These are phyloP conservation scores for Camponotus vicinus DNA, from an alignment of 1,140 invertebrate species.

Conservation along the genomic window DNA sequence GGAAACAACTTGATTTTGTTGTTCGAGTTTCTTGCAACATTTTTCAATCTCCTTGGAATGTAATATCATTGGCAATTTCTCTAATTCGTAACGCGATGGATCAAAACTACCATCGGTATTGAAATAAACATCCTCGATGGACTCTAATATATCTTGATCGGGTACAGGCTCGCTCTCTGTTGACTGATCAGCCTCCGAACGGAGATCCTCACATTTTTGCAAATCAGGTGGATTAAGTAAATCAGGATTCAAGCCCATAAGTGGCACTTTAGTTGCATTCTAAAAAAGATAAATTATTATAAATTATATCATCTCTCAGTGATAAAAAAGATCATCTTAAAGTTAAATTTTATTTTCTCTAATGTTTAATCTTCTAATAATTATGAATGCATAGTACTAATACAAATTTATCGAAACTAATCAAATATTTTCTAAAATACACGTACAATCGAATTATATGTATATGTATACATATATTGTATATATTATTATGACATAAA, in stretches of 20 bases:
- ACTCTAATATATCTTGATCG: conserved; percentile 92
- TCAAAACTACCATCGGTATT: conserved; percentile 88
- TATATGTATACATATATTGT: neutral
- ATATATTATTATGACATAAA: neutral
- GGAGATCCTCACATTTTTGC: conserved; percentile 73
- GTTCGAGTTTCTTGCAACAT: conserved; percentile 89
- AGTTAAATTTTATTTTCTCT: neutral
- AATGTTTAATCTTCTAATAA: neutral
- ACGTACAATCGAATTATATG: neutral
- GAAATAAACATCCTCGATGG: conserved; percentile 91
- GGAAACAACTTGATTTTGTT: conserved; percentile 94
- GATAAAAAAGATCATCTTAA: neutral
- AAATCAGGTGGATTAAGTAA: conserved; percentile 78
- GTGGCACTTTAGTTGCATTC: conserved; percentile 81
- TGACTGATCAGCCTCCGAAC: conserved; percentile 78
- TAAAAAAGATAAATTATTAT: conserved; percentile 49
- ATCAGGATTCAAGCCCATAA: conserved; percentile 82
- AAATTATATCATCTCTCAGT: neutral
- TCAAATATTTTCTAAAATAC: neutral
- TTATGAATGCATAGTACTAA: neutral
- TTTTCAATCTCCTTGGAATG: conserved; percentile 90
- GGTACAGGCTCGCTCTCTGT: conserved; percentile 86
- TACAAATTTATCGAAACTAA: neutral
- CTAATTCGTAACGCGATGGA: conserved; percentile 89
- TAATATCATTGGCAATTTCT: conserved; percentile 89